Base-by-base conservation (phyloP, 1,140 invertebrate species). In the Danaus plexippus region DNA sequence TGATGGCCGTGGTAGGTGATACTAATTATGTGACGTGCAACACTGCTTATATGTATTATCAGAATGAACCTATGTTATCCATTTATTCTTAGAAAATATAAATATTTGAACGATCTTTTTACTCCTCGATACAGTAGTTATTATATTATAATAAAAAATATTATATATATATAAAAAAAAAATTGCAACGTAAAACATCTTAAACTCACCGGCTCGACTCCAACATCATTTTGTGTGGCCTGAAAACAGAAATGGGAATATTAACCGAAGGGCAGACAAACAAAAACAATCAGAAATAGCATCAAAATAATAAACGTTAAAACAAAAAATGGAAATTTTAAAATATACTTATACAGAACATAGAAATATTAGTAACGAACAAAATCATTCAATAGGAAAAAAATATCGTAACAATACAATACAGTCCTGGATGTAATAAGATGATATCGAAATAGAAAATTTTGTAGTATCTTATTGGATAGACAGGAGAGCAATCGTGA, bases 181-280 rank as follows among this genome's bases (percentile, higher is more conserved):
- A 32, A 8, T 7, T 2, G 2, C 2, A 32, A 32, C 22, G 22
- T 32, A 32, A 32, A 32, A 32, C 32, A 53, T 48, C 32, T 43
- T 44, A 47, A 59, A 75, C 83, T 81, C 55, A 86, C 83, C 83
- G 80, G 75, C 69, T 81, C 73, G 80, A 77, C 78, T 86, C 83
- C 76, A 84, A 70, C 83, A 86, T 86, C 83, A 86, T 86, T 83
- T 84, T 83, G 79, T 80, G 80, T 69, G 83, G 83, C 80, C 83
- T 86, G 83, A 32, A 67, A 75, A 63, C 47, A 71, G 63, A 73
- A 62, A 64, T 65, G 57, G 42, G 62, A 32, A 11, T 18, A 43
- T 48, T 32, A 56, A 55, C 22, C 7, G 22, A 32, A 22, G 18
- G 18, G 46, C 11, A 12, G 13, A 10, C 11, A 63, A 54, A 47